Percentiles rank a stretch among this genome's conserved stretches.
Evolutionary conservation across 2,888 invertebrate species (phyloP).

Genomic region (Meteorus cinctellus): DNA sequence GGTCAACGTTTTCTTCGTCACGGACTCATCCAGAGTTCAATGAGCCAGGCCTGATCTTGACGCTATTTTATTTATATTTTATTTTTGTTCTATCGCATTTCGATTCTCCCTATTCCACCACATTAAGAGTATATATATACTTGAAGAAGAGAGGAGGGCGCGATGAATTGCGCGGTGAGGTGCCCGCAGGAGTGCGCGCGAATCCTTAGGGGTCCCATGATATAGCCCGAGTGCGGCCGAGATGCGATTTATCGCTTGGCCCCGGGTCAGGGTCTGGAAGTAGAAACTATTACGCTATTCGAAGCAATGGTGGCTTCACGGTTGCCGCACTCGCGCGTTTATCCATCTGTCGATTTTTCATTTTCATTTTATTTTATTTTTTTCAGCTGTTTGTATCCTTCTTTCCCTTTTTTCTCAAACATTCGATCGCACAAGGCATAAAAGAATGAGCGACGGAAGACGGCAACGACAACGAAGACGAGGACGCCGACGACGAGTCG

Average conservation of each 20-base stretch:
- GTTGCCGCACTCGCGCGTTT: slow-evolving; percentile 29
- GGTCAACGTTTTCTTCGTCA: slow-evolving; percentile 45
- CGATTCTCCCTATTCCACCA: slow-evolving; percentile 35
- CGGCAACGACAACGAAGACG: neutral
- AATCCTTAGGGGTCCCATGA: slow-evolving; percentile 34
- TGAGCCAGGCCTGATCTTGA: slow-evolving; percentile 40
- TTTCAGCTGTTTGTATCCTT: slow-evolving; percentile 16
- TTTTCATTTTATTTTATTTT: slow-evolving; percentile 21
- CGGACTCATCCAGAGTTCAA: slow-evolving; percentile 45
- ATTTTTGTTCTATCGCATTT: slow-evolving; percentile 37
- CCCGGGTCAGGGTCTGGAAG: slow-evolving; percentile 62
- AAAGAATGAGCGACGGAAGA: slow-evolving; percentile 30
- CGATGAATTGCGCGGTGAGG: slow-evolving; percentile 16
- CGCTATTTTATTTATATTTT: slow-evolving; percentile 31
- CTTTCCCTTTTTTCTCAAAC: neutral
- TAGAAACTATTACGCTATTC: slow-evolving; percentile 66
- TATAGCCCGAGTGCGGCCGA: slow-evolving; percentile 58
- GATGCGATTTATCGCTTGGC: slow-evolving; percentile 66
- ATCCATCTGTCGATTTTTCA: slow-evolving; percentile 18
- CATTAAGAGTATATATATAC: neutral
- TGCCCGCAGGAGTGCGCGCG: slow-evolving; percentile 18
- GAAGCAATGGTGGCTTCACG: slow-evolving; percentile 47
- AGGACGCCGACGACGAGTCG: slow-evolving; percentile 31
- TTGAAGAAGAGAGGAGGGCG: slow-evolving; percentile 8
- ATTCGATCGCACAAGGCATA: slow-evolving; percentile 6